These are phyloP conservation scores for Hermodice carunculata DNA, from an alignment of 2,888 invertebrate genomes.

Conservation along the genomic window DNA sequence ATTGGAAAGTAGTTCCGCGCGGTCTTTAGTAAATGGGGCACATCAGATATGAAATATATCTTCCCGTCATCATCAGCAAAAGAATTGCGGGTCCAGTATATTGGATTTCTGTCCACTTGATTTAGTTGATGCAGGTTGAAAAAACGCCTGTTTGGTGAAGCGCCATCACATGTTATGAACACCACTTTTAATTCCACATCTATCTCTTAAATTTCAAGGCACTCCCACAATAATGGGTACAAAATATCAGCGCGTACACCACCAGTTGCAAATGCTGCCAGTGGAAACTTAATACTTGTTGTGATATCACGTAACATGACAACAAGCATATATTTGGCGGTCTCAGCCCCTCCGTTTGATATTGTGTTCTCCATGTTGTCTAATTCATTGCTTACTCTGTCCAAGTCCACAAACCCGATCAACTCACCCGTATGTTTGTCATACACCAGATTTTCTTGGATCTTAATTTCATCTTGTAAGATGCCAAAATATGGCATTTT, in stretches of 20 bases:
- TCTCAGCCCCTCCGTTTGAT: background rate
- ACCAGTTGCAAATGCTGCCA: constrained; percentile 3
- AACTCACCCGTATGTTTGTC: constrained; percentile 39
- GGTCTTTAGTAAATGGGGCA: constrained; percentile 9
- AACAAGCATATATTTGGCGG: constrained; percentile 36
- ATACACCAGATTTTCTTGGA: constrained; percentile 37
- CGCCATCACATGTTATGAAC: constrained; percentile 15
- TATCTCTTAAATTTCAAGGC: background rate
- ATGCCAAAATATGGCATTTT: constrained; percentile 22
- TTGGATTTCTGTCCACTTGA: background rate
- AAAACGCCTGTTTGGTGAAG: constrained; percentile 6
- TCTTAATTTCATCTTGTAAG: constrained; percentile 40
- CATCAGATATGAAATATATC: constrained; percentile 9
- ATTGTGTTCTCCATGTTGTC: constrained; percentile 25
- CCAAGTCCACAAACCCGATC: constrained; percentile 35
- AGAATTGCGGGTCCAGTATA: background rate
- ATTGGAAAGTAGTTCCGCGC: constrained; percentile 3
- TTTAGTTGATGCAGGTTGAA: background rate
- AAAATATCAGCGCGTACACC: background rate
- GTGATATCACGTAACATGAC: constrained; percentile 29
- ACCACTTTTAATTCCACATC: background rate
- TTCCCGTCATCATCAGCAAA: background rate
- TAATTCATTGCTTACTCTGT: constrained; percentile 31
- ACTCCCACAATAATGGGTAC: background rate
- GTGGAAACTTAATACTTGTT: constrained; percentile 1